Evolutionary conservation across 2,113 vertebrate species (phyloP).

Genomic region (Forbesichthys agassizii): DNA sequence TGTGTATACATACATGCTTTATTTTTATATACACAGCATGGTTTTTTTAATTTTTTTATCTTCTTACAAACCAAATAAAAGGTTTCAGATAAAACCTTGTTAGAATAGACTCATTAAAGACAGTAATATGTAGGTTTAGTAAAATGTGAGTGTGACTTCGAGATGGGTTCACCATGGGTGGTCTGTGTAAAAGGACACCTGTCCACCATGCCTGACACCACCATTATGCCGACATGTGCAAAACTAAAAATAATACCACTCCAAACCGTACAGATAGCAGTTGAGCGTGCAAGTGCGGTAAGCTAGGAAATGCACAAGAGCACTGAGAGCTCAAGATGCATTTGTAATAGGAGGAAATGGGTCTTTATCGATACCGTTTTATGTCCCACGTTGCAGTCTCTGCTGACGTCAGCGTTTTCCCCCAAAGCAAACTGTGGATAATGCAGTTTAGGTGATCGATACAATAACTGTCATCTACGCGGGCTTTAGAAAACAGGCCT

Average conservation of each 20-base stretch:
- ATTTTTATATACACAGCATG: too few relatives aligned
- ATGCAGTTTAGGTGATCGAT: not conserved
- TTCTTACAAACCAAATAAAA: too few relatives aligned
- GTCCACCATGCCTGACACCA: not conserved
- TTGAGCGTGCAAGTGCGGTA: not conserved
- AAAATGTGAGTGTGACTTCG: too few relatives aligned
- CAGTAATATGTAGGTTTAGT: too few relatives aligned
- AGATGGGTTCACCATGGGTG: too few relatives aligned
- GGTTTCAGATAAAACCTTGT: too few relatives aligned
- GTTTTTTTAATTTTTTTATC: too few relatives aligned
- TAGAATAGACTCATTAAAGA: too few relatives aligned
- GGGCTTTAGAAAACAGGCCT: conserved; percentile 15
- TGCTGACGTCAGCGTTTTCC: conserved; percentile 28
- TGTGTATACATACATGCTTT: too few relatives aligned
- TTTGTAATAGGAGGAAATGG: not conserved
- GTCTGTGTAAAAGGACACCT: not conserved
- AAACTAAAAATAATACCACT: not conserved
- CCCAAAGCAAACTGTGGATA: not conserved
- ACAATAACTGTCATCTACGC: conserved; percentile 33
- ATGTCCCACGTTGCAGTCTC: not conserved
- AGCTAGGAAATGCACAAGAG: not conserved
- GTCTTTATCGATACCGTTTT: not conserved
- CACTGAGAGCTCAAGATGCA: not conserved
- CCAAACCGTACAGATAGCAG: not conserved
- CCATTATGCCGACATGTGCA: not conserved